phyloP scores from a whole-genome alignment of 2,113 vertebrate genomes.

The Elgaria multicarinata region DNA sequence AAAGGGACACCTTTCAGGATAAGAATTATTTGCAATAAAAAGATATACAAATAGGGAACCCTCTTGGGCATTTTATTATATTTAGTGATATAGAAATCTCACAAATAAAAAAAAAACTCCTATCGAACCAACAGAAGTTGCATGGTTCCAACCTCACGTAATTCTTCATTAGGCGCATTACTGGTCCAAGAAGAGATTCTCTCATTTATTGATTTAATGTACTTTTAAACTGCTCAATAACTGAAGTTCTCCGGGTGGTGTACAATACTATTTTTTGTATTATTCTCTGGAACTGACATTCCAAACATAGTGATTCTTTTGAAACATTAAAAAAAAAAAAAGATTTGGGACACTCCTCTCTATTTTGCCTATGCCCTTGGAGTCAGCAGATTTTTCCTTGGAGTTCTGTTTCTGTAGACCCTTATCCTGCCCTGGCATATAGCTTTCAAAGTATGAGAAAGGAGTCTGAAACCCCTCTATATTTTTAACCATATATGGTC shows the following conservation, averaged over 20 bases:
- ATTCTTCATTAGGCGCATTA: neutral
- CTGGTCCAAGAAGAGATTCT: neutral
- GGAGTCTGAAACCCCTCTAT: too few species aligned
- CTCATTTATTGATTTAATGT: too few species aligned
- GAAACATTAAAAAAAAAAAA: too few species aligned
- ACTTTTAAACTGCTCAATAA: too few species aligned
- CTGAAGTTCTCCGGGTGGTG: too few species aligned
- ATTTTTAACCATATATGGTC: neutral
- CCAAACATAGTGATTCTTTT: neutral
- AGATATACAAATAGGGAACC: neutral
- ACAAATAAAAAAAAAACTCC: too few species aligned
- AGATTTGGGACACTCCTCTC: neutral
- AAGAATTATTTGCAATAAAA: neutral
- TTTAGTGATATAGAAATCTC: too few species aligned
- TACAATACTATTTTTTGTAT: neutral
- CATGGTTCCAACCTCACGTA: neutral
- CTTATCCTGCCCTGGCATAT: neutral
- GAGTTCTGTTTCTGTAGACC: neutral
- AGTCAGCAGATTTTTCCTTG: neutral
- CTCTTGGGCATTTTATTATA: too few species aligned
- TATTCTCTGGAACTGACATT: neutral
- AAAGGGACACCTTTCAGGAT: neutral
- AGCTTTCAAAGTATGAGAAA: neutral
- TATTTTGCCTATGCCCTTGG: neutral
- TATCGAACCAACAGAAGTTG: neutral